Conservation (phyloP, 2,113 vertebrate species). For the Oxyruncus cristatus region DNA sequence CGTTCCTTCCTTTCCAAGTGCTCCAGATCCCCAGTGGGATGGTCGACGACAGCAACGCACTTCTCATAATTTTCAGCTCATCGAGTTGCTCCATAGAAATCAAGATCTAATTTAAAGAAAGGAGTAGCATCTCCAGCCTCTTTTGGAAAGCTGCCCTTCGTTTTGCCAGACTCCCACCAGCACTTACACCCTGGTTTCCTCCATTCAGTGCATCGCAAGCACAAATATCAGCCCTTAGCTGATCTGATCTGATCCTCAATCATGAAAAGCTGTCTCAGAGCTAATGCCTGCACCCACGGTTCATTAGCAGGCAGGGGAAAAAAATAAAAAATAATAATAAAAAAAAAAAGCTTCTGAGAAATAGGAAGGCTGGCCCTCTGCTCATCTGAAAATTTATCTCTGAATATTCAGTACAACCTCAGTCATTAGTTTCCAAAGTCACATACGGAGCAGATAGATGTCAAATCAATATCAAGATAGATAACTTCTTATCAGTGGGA, state of each 20-base stretch:
- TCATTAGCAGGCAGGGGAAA: conserved; percentile 15
- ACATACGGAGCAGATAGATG: conserved; percentile 70
- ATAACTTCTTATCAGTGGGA: conserved; percentile 73
- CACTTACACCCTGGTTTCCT: background rate
- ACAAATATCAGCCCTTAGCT: conserved; percentile 48
- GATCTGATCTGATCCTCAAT: conserved; percentile 42
- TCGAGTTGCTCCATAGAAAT: background rate
- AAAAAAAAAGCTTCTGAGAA: conserved; percentile 27
- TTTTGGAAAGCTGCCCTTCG: background rate
- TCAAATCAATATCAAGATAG: conserved; percentile 71
- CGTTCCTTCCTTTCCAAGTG: background rate
- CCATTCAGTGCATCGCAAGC: background rate
- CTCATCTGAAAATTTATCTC: conserved; percentile 65
- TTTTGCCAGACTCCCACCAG: background rate
- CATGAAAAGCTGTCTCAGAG: conserved; percentile 27
- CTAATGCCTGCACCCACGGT: conserved; percentile 57
- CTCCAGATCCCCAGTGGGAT: background rate
- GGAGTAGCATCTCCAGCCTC: background rate
- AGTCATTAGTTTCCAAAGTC: conserved; percentile 67
- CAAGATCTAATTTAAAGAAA: background rate
- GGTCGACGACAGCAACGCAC: background rate
- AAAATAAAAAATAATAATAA: too few species aligned
- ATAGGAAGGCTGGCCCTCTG: conserved; percentile 44
- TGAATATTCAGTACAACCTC: conserved; percentile 62
- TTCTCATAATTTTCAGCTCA: background rate